Evolutionary conservation across 2,888 invertebrate species (phyloP).

Genomic region (Ametastegia equiseti): DNA sequence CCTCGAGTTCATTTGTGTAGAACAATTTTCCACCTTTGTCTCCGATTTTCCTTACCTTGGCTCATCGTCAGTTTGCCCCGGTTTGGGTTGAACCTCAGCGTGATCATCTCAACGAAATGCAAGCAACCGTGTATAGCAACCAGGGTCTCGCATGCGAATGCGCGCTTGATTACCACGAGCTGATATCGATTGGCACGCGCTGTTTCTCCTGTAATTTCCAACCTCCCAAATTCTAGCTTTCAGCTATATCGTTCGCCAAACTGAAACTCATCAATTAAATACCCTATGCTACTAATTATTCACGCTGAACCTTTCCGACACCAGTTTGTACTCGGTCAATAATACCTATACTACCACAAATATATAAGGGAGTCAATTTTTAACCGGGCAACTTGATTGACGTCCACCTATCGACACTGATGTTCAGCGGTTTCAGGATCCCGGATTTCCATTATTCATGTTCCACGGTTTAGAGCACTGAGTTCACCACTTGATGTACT

Average conservation of each 20-base stretch:
- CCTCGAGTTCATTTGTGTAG: no score
- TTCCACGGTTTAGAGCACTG: no score
- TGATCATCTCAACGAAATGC: neutral
- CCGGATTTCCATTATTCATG: no score
- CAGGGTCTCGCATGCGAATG: conserved; percentile 2
- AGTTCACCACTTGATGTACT: no score
- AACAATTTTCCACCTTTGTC: neutral
- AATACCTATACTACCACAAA: neutral
- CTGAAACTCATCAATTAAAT: conserved; percentile 15
- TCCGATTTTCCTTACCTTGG: neutral
- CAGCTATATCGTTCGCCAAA: conserved; percentile 3
- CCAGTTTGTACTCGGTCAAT: neutral
- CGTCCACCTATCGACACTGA: neutral
- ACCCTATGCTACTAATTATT: neutral
- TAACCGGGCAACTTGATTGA: neutral
- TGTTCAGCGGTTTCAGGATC: no score
- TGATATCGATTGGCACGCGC: conserved; percentile 27
- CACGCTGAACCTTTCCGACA: neutral
- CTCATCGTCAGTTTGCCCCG: neutral
- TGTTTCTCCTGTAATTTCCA: neutral
- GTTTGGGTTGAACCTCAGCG: neutral
- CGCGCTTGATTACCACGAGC: conserved; percentile 4
- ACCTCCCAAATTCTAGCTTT: neutral
- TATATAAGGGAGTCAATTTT: neutral
- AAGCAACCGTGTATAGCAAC: neutral